Evolutionary conservation across 2,888 invertebrate species (phyloP), one percentile per base, ranked within the genome.

Genomic region (Heliconius ismenius): DNA sequence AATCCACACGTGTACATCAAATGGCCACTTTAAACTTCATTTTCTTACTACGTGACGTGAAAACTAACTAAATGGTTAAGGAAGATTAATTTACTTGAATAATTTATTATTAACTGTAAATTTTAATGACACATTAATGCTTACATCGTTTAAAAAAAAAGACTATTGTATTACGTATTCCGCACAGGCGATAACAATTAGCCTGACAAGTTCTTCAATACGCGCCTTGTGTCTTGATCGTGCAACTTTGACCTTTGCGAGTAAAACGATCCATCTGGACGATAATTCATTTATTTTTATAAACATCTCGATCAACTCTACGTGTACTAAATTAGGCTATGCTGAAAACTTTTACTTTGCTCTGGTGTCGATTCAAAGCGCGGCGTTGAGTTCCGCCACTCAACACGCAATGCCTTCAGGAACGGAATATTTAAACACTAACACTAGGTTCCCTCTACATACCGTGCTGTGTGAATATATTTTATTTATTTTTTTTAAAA

Each of bases 171-270:
- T 89, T 86, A 79, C 81, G 83, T 83, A 89, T 83, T 83, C 86
- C 83, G 77, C 82, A 79, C 89, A 87, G 28, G 58, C 70, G 70
- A 76, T 76, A 76, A 72, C 76, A 91, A 90, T 90, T 90, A 83
- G 87, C 88, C 87, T 86, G 85, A 90, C 89, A 84, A 81, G 86
- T 85, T 87, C 85, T 85, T 89, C 87, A 87, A 85, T 83, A 84
- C 82, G 81, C 82, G 82, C 85, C 86, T 87, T 89, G 87, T 89
- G 86, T 87, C 85, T 83, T 81, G 84, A 84, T 81, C 81, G 82
- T 80, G 81, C 78, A 84, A 83, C 81, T 87, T 85, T 90, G 86
- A 86, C 87, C 88, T 84, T 81, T 81, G 75, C 26, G 39, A n/a
- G 78, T 78, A 78, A 39, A n/a, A 79, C 73, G 65, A 64, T 15